phyloP scores from a whole-genome alignment of 2,888 invertebrate genomes.

The Bruchidius siliquastri region DNA sequence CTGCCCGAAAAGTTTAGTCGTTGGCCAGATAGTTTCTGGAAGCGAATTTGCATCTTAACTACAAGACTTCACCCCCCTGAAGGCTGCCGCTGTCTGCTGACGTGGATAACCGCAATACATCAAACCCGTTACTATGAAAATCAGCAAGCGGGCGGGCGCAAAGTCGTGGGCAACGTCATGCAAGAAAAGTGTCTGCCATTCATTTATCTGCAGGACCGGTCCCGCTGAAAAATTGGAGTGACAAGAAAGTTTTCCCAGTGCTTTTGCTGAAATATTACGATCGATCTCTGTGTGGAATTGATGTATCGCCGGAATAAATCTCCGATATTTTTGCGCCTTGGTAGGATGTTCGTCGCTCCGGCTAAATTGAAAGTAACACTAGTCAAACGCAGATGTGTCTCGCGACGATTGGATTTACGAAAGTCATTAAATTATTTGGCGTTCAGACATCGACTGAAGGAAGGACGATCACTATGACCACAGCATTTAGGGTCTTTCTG shows the following conservation, averaged over 20 bases:
- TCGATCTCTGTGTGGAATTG: neutral
- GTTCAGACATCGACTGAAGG: too few relatives aligned
- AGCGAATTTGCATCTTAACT: too few relatives aligned
- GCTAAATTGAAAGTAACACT: neutral
- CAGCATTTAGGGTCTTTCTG: too few relatives aligned
- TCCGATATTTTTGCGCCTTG: neutral
- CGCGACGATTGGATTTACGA: neutral
- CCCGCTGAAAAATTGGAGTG: neutral
- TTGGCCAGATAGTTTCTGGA: too few relatives aligned
- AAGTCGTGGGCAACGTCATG: neutral
- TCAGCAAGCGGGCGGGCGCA: neutral
- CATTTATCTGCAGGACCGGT: neutral
- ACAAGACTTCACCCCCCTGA: too few relatives aligned
- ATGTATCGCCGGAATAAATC: neutral
- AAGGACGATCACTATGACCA: too few relatives aligned
- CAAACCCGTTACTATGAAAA: neutral
- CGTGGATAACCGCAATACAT: neutral
- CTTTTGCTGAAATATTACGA: neutral
- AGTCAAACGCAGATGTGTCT: neutral
- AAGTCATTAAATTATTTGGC: neutral
- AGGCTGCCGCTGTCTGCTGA: neutral
- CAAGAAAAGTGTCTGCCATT: neutral
- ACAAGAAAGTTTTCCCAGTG: neutral
- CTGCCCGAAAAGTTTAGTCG: too few relatives aligned
- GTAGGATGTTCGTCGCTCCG: neutral